Base-by-base conservation (phyloP, 2,797 vertebrate species). In the Periophthalmus magnuspinnatus region DNA sequence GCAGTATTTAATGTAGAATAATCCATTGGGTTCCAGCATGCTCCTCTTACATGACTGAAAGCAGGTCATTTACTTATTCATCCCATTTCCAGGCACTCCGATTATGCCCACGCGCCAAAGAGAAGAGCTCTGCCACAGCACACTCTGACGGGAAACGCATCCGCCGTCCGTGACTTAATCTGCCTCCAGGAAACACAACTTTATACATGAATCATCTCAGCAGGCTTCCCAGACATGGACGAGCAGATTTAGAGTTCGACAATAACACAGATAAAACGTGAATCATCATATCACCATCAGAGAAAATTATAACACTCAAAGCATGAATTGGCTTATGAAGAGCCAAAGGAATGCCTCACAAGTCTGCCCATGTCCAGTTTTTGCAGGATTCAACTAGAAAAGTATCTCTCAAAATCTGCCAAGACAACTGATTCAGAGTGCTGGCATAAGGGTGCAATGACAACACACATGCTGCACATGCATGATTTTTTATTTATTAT, bases 61-160 rank as follows among this genome's bases (percentile, higher is more conserved):
- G 74, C 16, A 1, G 70, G 71, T 74, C 74, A 81, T 85, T 83
- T 81, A 77, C 76, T 85, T 87, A 84, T 87, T 83, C 83, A 83
- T 55, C 78, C 84, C 72, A 83, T 87, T 90, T 90, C 87, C 84
- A 71, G 82, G 82, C 85, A 83, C 77, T 84, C 79, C 74, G 80
- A 85, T 88, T 90, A 87, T 86, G 82, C 69, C 54, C 77, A 60
- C 4, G 16, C 72, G 67, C 72, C 83, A 77, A 76, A 86, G 78
- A 79, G 79, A 79, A 87, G 87, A 90, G 89, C 82, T 24, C 11
- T 80, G 85, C 86, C 86, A 86, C 55, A 57, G 76, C 74, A 76
- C 81, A 84, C 81, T 74, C 69, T 84, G 78, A 84, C 70, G 50
- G 80, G 81, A 87, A 82, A 24, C 45, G 65, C 80, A 80, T 72